These are phyloP conservation scores for Orius laevigatus DNA, from an alignment of 1,140 invertebrate species.

Conservation along the genomic window DNA sequence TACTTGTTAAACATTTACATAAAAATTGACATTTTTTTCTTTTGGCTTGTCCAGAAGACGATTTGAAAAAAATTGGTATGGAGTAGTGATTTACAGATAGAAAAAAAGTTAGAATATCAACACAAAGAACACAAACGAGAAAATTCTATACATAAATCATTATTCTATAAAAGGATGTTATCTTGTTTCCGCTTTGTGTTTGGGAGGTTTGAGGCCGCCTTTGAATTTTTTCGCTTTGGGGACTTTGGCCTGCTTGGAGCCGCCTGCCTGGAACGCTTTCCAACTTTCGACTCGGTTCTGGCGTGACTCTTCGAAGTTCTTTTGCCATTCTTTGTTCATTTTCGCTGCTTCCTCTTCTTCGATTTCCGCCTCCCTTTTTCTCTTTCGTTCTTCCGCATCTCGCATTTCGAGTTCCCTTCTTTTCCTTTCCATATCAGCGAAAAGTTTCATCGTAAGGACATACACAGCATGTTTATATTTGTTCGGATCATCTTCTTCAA, in stretches of 20 bases:
- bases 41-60: too few relatives aligned
- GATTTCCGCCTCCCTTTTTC: conserved; percentile 87
- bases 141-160: too few relatives aligned
- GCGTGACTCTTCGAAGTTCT: conserved; percentile 95
- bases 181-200: conserved; percentile 89
- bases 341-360: conserved; percentile 80
- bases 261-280: conserved; percentile 77
- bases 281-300: conserved; percentile 89
- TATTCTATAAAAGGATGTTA: too few relatives aligned
- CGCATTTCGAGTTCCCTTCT: conserved; percentile 61
- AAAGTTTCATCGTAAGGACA: conserved; percentile 96
- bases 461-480: conserved; percentile 90
- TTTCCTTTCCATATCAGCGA: conserved; percentile 90
- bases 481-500: conserved; percentile 88
- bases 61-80: too few relatives aligned
- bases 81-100: too few relatives aligned
- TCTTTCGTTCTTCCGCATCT: conserved; percentile 85
- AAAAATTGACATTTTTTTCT: too few relatives aligned
- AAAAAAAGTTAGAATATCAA: too few relatives aligned
- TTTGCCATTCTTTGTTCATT: conserved; percentile 86
- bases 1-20: too few relatives aligned
- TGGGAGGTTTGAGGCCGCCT: conserved; percentile 79
- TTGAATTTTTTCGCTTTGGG: conserved; percentile 62
- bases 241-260: conserved; percentile 42
- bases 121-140: too few relatives aligned